Conservation (phyloP, 2,888 invertebrate genomes). For the Xanthorhoe designata region DNA sequence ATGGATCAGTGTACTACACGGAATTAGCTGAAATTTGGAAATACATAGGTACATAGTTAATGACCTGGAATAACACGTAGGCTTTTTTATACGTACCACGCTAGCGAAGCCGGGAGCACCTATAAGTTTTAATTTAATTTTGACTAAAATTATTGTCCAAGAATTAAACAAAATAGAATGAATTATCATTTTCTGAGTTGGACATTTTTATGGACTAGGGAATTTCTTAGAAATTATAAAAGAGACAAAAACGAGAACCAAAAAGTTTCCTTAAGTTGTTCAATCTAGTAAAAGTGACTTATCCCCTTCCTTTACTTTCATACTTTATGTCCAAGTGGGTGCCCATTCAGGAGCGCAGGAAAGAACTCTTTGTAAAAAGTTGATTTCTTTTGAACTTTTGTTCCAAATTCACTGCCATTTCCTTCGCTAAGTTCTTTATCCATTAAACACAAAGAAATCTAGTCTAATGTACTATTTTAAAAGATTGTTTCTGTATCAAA, state of each 20-base stretch:
- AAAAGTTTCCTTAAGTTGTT: constrained; percentile 27
- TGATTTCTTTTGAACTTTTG: constrained; percentile 59
- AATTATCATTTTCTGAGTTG: too few species aligned
- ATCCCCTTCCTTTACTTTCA: constrained; percentile 43
- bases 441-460: constrained; percentile 23
- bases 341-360: constrained; percentile 49
- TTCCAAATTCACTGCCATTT: constrained; percentile 43
- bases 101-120: too few species aligned
- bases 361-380: constrained; percentile 53
- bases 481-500: neutral
- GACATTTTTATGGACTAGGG: too few species aligned
- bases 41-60: too few species aligned
- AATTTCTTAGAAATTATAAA: constrained; percentile 8
- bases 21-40: too few species aligned
- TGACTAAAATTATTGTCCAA: too few species aligned
- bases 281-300: constrained; percentile 36
- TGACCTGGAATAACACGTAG: too few species aligned
- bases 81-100: too few species aligned
- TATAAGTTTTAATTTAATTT: too few species aligned
- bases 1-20: too few species aligned
- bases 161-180: too few species aligned
- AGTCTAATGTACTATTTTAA: constrained; percentile 12
- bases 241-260: constrained; percentile 14
- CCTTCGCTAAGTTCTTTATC: constrained; percentile 47
- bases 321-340: constrained; percentile 56